phyloP scores from a whole-genome alignment of 2,888 invertebrate species.

The Tetragnatha montana region DNA sequence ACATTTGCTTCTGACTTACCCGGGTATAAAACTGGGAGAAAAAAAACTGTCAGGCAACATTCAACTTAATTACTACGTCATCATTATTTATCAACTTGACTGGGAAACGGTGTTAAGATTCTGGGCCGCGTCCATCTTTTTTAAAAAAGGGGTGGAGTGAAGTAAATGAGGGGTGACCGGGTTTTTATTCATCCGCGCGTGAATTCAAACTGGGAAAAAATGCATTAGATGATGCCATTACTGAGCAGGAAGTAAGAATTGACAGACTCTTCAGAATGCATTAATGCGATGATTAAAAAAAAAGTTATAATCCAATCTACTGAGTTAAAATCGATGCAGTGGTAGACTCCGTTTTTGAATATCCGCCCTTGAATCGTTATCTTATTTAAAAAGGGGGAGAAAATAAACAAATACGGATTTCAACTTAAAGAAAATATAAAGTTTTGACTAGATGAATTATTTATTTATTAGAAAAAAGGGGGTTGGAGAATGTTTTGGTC shows the following conservation, averaged over 20 bases:
- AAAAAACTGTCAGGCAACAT: not conserved
- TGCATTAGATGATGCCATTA: not conserved
- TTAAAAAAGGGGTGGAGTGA: not conserved
- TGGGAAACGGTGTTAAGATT: conserved; percentile 5
- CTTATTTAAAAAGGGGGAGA: not conserved
- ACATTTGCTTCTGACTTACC: not conserved
- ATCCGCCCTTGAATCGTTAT: not conserved
- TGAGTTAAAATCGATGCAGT: not conserved
- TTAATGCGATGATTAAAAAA: not conserved
- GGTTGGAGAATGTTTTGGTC: not conserved
- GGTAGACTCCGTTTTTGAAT: not conserved
- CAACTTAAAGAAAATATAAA: not conserved
- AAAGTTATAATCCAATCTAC: not conserved
- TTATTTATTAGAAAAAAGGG: not conserved
- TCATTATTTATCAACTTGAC: conserved; percentile 35
- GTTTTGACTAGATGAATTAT: not conserved
- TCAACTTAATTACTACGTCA: conserved; percentile 23
- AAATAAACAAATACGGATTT: not conserved
- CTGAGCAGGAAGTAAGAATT: not conserved
- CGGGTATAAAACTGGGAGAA: not conserved
- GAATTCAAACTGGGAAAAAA: not conserved
- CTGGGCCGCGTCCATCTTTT: not conserved
- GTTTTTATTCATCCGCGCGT: not conserved
- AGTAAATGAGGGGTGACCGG: not conserved
- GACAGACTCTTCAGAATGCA: not conserved